Percentiles rank a stretch among this genome's conserved stretches.
phyloP scores from a whole-genome alignment of 2,888 invertebrate species.

The Ophion ventricosus region DNA sequence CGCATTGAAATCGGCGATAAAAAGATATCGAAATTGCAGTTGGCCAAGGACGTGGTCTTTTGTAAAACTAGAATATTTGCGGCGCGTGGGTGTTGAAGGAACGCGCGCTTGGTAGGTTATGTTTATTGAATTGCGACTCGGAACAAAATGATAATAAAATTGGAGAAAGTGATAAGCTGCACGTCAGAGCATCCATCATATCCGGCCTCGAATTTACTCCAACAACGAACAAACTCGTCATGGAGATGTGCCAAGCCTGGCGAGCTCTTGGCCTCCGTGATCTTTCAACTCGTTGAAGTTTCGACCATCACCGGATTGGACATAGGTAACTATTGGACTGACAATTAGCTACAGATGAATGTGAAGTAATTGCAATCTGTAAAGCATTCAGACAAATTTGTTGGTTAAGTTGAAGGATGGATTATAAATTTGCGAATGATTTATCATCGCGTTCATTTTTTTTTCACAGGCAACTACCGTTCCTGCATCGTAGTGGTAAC shows the following conservation, averaged over 20 bases:
- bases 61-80: background rate
- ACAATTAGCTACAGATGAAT: too few relatives aligned
- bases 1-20: background rate
- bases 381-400: background rate
- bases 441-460: background rate
- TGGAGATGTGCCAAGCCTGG: slow-evolving; percentile 81
- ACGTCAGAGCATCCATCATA: slow-evolving; percentile 79
- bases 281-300: slow-evolving; percentile 76
- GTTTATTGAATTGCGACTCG: background rate
- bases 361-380: too few relatives aligned
- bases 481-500: slow-evolving; percentile 79
- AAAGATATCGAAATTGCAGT: background rate
- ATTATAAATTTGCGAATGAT: background rate
- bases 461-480: slow-evolving; percentile 74
- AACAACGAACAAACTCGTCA: slow-evolving; percentile 72
- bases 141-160: slow-evolving; percentile 78
- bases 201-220: slow-evolving; percentile 78
- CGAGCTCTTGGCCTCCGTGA: slow-evolving; percentile 76
- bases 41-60: background rate
- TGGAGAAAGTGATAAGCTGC: slow-evolving; percentile 77
- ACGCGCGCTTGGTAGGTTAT: background rate
- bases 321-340: slow-evolving; percentile 68
- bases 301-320: slow-evolving; percentile 79
- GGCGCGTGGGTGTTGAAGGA: background rate
- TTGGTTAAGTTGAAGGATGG: too few relatives aligned